Evolutionary conservation across 53 echinoderm and acorn worm species (phyloP), one percentile per base, ranked within the genome.

Genomic region (Zoroaster sp.): DNA sequence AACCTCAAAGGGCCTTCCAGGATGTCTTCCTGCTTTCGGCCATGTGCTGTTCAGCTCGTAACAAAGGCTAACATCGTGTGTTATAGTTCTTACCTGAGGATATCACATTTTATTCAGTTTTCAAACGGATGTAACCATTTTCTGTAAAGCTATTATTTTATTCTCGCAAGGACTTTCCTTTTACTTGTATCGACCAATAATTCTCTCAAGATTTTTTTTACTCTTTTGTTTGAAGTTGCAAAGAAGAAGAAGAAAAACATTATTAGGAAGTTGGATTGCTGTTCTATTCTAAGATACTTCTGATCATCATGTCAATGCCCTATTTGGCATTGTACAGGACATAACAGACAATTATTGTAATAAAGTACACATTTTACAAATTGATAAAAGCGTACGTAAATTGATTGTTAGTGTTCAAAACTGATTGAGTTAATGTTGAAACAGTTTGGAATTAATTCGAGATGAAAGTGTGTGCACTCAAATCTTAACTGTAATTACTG

Each of bases 401-500:
- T 79, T 54, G 39, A 79, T 63, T 59, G 53, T 36, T 63, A 15
- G 35, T 20, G 7, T 77, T 77, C 39, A 38, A 35, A 18, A 35
- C n/a, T 63, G 79, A 79, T 39, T 20, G 65, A 38, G 35, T 39
- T 59, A 55, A 4, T 44, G 20, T 18, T 35, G 35, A 78, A 36
- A 20, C 21, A 54, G 52, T 41, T 79, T 4, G 39, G 63, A 79
- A 55, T 59, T 59, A 79, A 37, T 79, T 17, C 55, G 5, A 10
- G 21, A 55, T 31, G 31, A 35, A 38, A 25, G 37, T n/a, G 38
- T 21, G n/a, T 59, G 79, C 28, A 21, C 78, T 53, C 12, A 39
- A 79, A 79, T 37, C 52, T 54, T 52, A 45, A 76, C 34, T 76
- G 34, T 34, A 76, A 76, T 79, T 79, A 79, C 63, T 79, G 20